A percentile compares a stretch with the other conserved stretches of the same genome.
These are phyloP conservation scores for Macrotis lagotis DNA, from an alignment of 2,113 vertebrate species.

Conservation along the genomic window DNA sequence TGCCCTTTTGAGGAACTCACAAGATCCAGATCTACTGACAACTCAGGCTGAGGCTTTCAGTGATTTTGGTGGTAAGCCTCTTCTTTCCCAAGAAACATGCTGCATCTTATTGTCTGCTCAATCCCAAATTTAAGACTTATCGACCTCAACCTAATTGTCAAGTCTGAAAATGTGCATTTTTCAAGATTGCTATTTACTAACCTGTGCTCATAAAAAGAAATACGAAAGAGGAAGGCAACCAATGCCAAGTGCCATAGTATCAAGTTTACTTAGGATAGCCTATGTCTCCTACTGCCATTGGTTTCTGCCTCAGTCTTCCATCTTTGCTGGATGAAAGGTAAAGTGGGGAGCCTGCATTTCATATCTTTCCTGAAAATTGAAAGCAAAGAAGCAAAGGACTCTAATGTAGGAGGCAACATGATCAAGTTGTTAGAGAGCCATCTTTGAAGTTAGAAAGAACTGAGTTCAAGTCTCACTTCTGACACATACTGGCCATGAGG, in stretches of 20 bases:
- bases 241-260: background rate
- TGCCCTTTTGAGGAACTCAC: background rate
- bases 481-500: background rate
- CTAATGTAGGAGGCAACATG: background rate
- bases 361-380: background rate
- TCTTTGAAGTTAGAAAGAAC: background rate
- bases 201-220: background rate
- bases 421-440: background rate
- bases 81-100: background rate
- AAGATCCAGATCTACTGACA: background rate
- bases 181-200: background rate
- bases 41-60: background rate
- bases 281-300: background rate
- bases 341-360: background rate
- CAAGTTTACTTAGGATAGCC: background rate
- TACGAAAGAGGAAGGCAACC: background rate
- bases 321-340: background rate
- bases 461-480: background rate
- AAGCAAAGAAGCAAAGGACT: background rate
- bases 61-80: background rate
- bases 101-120: background rate
- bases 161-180: background rate
- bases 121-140: background rate
- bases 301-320: background rate
- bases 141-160: background rate